phyloP scores from a whole-genome alignment of 2,113 vertebrate species.

The Heloderma charlesbogerti region DNA sequence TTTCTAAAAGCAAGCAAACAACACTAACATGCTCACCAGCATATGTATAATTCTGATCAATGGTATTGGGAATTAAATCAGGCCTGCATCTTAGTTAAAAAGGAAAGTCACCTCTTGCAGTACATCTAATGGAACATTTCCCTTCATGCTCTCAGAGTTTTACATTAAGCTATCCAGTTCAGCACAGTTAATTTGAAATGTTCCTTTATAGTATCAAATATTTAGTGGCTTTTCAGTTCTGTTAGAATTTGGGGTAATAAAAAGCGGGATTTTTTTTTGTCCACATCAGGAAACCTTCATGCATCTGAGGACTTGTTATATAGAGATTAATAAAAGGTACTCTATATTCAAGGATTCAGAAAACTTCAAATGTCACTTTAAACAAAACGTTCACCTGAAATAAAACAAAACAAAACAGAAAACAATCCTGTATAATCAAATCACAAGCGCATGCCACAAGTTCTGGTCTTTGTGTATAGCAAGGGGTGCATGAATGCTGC shows the following conservation, averaged over 20 bases:
- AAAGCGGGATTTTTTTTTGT: neutral
- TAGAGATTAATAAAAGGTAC: neutral
- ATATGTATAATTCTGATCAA: neutral
- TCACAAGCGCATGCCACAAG: neutral
- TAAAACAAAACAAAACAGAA: neutral
- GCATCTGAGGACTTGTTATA: neutral
- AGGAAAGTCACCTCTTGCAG: neutral
- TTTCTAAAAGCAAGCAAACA: neutral
- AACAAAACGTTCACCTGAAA: neutral
- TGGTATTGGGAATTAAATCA: constrained; percentile 24
- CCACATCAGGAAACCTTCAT: neutral
- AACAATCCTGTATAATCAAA: too few species aligned
- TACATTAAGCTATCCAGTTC: neutral
- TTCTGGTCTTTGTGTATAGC: neutral
- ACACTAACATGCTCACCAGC: neutral
- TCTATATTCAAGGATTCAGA: neutral
- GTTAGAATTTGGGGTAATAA: neutral
- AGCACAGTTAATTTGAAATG: neutral
- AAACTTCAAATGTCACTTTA: neutral
- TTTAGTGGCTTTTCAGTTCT: neutral
- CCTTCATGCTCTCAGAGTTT: neutral
- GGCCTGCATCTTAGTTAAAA: neutral
- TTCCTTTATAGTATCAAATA: neutral
- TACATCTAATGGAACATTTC: neutral
- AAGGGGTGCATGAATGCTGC: neutral